phyloP scores from a whole-genome alignment of 92 coral and sea anemone species.

The Metridium senile region DNA sequence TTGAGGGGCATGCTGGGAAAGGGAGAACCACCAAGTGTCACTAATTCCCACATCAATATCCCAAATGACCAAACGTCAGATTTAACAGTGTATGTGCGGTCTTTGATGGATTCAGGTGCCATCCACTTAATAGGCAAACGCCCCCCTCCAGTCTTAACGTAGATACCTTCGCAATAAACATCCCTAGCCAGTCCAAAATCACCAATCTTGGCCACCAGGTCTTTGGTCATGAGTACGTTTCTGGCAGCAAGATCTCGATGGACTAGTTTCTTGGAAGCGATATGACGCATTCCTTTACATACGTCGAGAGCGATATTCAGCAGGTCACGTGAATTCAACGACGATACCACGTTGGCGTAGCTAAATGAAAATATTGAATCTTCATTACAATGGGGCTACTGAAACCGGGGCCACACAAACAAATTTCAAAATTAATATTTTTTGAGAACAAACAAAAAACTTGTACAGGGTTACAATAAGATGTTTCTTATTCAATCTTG shows the following conservation, averaged over 20 bases:
- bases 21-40: slow-evolving; percentile 70
- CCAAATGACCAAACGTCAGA: slow-evolving; percentile 81
- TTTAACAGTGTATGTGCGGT: slow-evolving; percentile 50
- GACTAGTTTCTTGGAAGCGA: slow-evolving; percentile 76
- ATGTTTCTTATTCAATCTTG: no score
- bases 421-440: no score
- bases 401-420: no score
- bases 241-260: slow-evolving; percentile 90
- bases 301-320: slow-evolving; percentile 74
- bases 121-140: slow-evolving; percentile 76
- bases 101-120: slow-evolving; percentile 76
- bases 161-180: slow-evolving; percentile 81
- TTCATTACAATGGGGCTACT: no score
- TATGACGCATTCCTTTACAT: slow-evolving; percentile 79
- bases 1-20: slow-evolving; percentile 63
- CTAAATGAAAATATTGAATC: not conserved
- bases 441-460: no score
- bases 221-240: slow-evolving; percentile 70
- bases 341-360: slow-evolving; percentile 76
- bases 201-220: slow-evolving; percentile 72
- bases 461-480: no score
- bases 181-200: slow-evolving; percentile 89
- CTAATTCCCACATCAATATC: slow-evolving; percentile 68
- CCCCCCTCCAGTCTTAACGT: slow-evolving; percentile 79
- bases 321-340: slow-evolving; percentile 80